Conservation (phyloP, 2,888 invertebrate species). For the Drosophila prolongata region DNA sequence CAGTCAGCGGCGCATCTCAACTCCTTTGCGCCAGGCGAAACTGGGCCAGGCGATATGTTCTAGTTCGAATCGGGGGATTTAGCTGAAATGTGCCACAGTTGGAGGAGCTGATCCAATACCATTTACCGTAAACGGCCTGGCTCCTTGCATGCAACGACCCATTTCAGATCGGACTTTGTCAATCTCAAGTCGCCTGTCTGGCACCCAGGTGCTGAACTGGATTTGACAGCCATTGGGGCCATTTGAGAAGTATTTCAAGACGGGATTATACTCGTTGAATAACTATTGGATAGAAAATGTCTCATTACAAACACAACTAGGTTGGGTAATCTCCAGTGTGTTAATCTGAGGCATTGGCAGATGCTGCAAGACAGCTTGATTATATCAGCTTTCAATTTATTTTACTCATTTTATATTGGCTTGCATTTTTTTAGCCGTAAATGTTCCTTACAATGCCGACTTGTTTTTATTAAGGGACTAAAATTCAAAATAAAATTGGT, state of each 20-base stretch:
- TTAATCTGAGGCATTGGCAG: constrained; percentile 18
- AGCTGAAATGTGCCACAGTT: constrained; percentile 32
- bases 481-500: too few relatives aligned
- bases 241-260: constrained; percentile 11
- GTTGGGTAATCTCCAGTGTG: constrained; percentile 30
- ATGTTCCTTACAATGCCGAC: too few relatives aligned
- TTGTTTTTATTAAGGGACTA: too few relatives aligned
- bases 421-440: not conserved
- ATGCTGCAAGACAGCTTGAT: constrained; percentile 8
- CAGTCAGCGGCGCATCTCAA: constrained; percentile 18
- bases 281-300: constrained; percentile 11
- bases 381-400: constrained; percentile 1
- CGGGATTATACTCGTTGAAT: constrained; percentile 27
- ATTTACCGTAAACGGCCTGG: constrained; percentile 44
- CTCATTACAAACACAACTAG: constrained; percentile 25
- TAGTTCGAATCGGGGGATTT: constrained; percentile 41
- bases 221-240: constrained; percentile 20
- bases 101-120: constrained; percentile 24
- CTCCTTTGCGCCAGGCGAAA: constrained; percentile 30
- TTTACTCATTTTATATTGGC: not conserved
- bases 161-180: constrained; percentile 33
- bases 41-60: constrained; percentile 45
- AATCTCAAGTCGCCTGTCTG: constrained; percentile 9
- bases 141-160: constrained; percentile 41
- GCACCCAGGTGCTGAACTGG: constrained; percentile 10